Evolutionary conservation across 2,113 vertebrate genomes (phyloP).

Genomic region (Lophotis ruficrista): DNA sequence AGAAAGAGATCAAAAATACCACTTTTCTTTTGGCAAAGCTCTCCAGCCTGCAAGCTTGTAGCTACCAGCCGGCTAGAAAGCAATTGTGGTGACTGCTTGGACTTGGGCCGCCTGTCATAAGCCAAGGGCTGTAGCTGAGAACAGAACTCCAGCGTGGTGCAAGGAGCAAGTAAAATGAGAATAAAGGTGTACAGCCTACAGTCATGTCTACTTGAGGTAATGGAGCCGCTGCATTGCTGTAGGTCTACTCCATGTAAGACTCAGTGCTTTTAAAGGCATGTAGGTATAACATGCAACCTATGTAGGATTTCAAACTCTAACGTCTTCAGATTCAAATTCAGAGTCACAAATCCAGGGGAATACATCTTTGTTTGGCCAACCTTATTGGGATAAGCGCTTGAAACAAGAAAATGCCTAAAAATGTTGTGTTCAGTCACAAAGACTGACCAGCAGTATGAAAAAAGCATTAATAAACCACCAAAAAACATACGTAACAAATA

Average conservation of each 20-base stretch:
- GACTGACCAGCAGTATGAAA: background rate
- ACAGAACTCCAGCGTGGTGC: background rate
- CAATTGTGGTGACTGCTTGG: background rate
- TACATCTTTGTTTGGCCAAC: background rate
- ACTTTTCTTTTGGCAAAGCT: background rate
- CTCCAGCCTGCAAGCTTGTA: background rate
- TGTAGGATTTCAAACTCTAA: background rate
- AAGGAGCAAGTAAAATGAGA: background rate
- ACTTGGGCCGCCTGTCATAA: background rate
- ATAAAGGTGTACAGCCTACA: background rate
- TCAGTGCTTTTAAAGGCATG: background rate
- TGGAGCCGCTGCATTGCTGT: background rate
- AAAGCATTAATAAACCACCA: background rate
- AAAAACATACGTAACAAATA: background rate
- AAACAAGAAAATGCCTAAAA: background rate
- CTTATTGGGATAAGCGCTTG: background rate
- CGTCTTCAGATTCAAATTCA: background rate
- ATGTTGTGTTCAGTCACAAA: background rate
- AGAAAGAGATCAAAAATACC: conserved; percentile 8
- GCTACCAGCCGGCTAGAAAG: background rate
- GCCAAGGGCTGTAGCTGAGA: background rate
- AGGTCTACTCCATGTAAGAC: background rate
- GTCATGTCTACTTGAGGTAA: background rate
- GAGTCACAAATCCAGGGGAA: background rate
- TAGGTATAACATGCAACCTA: background rate